Conservation (phyloP, 2,888 invertebrate genomes). For the Pyrocoelia pectoralis region DNA sequence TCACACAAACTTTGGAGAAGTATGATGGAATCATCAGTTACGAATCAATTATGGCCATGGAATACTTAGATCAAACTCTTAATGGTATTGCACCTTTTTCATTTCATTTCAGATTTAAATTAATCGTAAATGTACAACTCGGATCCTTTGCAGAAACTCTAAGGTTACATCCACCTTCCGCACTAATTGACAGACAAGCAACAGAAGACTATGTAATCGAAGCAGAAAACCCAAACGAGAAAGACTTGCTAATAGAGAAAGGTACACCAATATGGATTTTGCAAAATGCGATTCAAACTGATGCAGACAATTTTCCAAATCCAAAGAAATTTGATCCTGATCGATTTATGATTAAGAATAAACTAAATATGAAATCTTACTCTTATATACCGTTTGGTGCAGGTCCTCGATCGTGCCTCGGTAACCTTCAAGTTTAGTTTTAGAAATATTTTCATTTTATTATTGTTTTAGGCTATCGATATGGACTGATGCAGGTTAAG, state of each 20-base stretch:
- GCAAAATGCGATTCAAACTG: slow-evolving; percentile 62
- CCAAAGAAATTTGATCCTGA: slow-evolving; percentile 63
- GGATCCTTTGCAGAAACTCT: background rate
- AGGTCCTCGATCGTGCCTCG: slow-evolving; percentile 55
- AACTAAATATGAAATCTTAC: slow-evolving; percentile 60
- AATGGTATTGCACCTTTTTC: too few relatives aligned
- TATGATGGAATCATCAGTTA: background rate
- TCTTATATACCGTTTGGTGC: slow-evolving; percentile 63
- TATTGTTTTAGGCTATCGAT: background rate
- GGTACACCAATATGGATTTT: slow-evolving; percentile 56
- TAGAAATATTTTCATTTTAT: too few relatives aligned
- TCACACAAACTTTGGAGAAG: background rate
- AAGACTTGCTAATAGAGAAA: slow-evolving; percentile 29
- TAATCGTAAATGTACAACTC: background rate
- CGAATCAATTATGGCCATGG: background rate
- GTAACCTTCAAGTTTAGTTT: too few relatives aligned
- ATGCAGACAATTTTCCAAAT: slow-evolving; percentile 63
- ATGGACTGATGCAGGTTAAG: background rate
- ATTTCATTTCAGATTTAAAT: background rate
- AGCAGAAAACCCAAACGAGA: slow-evolving; percentile 4
- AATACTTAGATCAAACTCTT: background rate
- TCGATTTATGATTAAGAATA: slow-evolving; percentile 63
- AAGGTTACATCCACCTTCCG: slow-evolving; percentile 40
- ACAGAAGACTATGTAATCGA: slow-evolving; percentile 57
- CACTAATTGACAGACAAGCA: slow-evolving; percentile 60